Evolutionary conservation across 2,888 invertebrate species (phyloP).

Genomic region (Pyrgus malvae): DNA sequence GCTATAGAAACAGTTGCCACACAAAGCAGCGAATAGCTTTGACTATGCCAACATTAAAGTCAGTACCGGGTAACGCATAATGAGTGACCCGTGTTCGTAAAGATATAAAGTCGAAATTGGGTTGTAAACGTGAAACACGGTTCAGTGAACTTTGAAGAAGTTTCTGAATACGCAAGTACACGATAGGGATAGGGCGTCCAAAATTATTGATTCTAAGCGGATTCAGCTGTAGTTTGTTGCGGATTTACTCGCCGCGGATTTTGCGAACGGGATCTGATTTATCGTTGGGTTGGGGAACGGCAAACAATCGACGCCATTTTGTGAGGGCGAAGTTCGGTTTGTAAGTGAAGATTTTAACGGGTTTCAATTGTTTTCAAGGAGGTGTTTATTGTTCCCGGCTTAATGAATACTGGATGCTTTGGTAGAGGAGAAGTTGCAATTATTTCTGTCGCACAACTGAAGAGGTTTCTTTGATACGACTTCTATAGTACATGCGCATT

Average conservation of each 20-base stretch:
- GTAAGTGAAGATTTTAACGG: slow-evolving; percentile 3
- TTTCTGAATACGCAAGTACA: slow-evolving; percentile 31
- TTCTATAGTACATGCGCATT: too few species aligned
- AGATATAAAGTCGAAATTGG: slow-evolving; percentile 17
- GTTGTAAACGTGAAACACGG: background rate
- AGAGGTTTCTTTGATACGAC: too few species aligned
- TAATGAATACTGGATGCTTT: background rate
- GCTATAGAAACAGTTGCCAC: slow-evolving; percentile 30
- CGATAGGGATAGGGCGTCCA: slow-evolving; percentile 28
- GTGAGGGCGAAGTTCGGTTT: background rate
- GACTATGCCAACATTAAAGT: slow-evolving; percentile 33
- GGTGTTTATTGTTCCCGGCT: slow-evolving; percentile 4
- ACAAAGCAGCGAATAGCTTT: slow-evolving; percentile 31
- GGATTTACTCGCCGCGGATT: slow-evolving; percentile 22
- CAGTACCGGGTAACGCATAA: slow-evolving; percentile 9
- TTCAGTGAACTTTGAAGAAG: slow-evolving; percentile 30
- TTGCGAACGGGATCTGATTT: slow-evolving; percentile 20
- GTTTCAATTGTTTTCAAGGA: slow-evolving; percentile 1
- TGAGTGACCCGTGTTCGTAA: slow-evolving; percentile 16
- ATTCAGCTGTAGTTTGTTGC: slow-evolving; percentile 31
- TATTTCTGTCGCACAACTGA: background rate
- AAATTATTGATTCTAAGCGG: slow-evolving; percentile 37
- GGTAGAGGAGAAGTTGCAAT: background rate
- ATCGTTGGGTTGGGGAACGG: slow-evolving; percentile 11
- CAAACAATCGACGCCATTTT: slow-evolving; percentile 17